Evolutionary conservation across 2,113 vertebrate genomes (phyloP).

Genomic region (Brienomyrus longianalis): DNA sequence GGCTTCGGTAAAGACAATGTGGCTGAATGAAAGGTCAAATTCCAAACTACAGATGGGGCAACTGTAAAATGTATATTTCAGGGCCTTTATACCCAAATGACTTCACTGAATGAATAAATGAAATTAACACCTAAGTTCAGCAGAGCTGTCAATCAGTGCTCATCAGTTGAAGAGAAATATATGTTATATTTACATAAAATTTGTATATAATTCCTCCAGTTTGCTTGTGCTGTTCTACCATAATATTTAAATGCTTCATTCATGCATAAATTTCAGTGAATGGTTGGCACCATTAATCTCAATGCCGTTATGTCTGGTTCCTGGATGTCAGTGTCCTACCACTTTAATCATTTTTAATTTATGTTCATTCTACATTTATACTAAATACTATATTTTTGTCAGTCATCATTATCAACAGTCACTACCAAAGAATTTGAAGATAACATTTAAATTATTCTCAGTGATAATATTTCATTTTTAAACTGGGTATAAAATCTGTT

Average conservation of each 20-base stretch:
- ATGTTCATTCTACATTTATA: not conserved
- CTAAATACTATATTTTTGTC: not conserved
- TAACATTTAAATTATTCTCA: not conserved
- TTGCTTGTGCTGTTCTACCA: not conserved
- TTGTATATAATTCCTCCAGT: not conserved
- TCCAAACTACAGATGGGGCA: not conserved
- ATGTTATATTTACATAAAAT: not conserved
- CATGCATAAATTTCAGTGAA: not conserved
- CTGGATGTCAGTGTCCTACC: not conserved
- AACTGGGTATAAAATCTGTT: not conserved
- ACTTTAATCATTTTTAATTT: not conserved
- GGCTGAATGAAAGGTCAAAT: not conserved
- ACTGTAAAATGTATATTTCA: not conserved
- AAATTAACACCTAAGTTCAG: not conserved
- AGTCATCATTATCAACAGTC: not conserved
- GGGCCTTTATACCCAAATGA: not conserved
- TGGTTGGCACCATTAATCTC: not conserved
- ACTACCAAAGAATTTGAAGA: not conserved
- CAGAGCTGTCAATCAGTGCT: not conserved
- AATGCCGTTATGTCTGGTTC: not conserved
- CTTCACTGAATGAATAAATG: not conserved
- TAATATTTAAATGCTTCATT: not conserved
- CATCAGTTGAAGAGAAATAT: not conserved
- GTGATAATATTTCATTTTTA: not conserved
- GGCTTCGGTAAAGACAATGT: not conserved